A percentile compares a stretch with the other conserved stretches of the same genome.
phyloP scores from a whole-genome alignment of 2,113 vertebrate genomes.

The Ammodytes dubius region DNA sequence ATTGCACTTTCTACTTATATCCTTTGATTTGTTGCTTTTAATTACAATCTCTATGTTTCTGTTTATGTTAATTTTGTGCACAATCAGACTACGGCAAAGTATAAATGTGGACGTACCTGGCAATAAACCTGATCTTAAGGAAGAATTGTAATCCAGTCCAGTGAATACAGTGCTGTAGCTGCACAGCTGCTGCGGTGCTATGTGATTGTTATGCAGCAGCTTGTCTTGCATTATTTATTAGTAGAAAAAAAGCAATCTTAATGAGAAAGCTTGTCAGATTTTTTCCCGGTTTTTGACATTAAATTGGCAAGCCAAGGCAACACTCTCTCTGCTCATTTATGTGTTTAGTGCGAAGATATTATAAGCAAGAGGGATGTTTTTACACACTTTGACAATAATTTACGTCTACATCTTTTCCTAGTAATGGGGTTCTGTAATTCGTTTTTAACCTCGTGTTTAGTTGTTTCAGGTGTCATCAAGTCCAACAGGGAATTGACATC shows the following conservation, averaged over 20 bases:
- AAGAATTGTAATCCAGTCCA: background rate
- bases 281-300: background rate
- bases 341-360: too few relatives aligned
- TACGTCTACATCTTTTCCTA: background rate
- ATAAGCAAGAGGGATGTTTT: too few relatives aligned
- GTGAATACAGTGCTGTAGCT: background rate
- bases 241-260: background rate
- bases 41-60: too few relatives aligned
- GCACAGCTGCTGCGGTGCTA: constrained; percentile 3
- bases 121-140: background rate
- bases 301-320: background rate
- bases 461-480: background rate
- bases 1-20: too few relatives aligned
- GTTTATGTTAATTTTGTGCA: too few relatives aligned
- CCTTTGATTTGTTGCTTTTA: background rate
- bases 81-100: too few relatives aligned
- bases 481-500: background rate
- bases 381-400: background rate
- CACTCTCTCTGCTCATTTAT: background rate
- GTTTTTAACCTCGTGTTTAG: background rate
- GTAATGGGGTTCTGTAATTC: background rate
- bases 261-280: background rate
- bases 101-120: too few relatives aligned
- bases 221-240: constrained; percentile 28
- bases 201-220: constrained; percentile 6